A percentile compares a stretch with the other conserved stretches of the same genome.
Conservation (phyloP, 2,888 invertebrate genomes). For the Apodemia zela region DNA sequence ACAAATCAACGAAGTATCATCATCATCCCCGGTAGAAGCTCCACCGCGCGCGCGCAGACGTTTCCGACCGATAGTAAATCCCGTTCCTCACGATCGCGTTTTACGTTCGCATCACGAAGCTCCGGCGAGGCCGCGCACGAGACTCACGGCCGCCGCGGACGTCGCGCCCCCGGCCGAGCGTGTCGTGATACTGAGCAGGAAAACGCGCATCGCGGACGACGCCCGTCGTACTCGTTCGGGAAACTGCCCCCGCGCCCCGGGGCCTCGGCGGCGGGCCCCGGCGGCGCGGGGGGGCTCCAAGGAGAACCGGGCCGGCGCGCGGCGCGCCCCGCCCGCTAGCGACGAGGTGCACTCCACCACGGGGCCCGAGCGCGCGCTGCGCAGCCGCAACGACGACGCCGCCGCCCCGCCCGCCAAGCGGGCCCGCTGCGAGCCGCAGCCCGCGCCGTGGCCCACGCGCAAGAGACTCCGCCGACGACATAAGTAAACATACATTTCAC, state of each 20-base stretch:
- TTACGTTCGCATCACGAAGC: conserved; percentile 67
- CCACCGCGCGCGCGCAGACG: conserved; percentile 46
- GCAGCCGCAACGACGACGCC: conserved; percentile 41
- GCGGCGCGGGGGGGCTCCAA: conserved; percentile 65
- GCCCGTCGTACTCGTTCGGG: conserved; percentile 42
- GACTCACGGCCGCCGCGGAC: conserved; percentile 33
- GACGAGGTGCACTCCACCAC: conserved; percentile 54
- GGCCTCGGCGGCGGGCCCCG: conserved; percentile 59
- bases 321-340: conserved; percentile 50
- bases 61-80: conserved; percentile 34
- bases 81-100: conserved; percentile 52
- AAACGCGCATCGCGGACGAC: conserved; percentile 39
- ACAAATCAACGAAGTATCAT: conserved; percentile 85
- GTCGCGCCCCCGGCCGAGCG: conserved; percentile 43
- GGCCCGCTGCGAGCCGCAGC: conserved; percentile 58
- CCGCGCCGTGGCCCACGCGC: conserved; percentile 55
- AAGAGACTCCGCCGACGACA: conserved; percentile 60
- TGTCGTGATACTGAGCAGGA: conserved; percentile 57
- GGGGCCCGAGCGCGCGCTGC: conserved; percentile 38
- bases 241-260: conserved; percentile 68
- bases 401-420: conserved; percentile 34
- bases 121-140: conserved; percentile 46
- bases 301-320: conserved; percentile 66
- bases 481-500: conserved; percentile 48
- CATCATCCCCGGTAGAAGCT: conserved; percentile 77